Evolutionary conservation across 2,888 invertebrate species (phyloP).

Genomic region (Tromatobia lineatoria): DNA sequence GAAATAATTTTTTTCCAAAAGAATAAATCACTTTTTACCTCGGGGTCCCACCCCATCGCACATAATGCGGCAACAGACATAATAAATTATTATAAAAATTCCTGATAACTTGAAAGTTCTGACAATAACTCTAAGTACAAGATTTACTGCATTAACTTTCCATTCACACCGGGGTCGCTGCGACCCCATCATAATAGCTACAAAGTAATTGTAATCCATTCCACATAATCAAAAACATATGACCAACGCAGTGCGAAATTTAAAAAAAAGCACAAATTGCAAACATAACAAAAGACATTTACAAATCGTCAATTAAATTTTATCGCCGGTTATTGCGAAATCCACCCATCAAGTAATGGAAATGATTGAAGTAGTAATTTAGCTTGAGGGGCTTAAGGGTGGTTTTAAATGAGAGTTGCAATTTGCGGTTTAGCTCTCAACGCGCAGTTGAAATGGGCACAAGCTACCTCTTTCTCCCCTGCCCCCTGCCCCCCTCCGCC

Average conservation of each 20-base stretch:
- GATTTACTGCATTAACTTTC: too few relatives aligned
- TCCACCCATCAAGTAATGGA: slow-evolving; percentile 6
- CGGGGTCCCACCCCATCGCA: too few relatives aligned
- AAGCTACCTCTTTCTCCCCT: background rate
- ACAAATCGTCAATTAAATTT: slow-evolving; percentile 1
- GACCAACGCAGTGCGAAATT: background rate
- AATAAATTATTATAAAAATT: too few relatives aligned
- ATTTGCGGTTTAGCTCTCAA: slow-evolving; percentile 8
- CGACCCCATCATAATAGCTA: too few relatives aligned
- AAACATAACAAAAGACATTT: background rate
- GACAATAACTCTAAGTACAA: too few relatives aligned
- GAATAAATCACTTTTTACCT: too few relatives aligned
- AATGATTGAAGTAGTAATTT: slow-evolving; percentile 22
- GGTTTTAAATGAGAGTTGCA: slow-evolving; percentile 18
- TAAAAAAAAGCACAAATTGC: background rate
- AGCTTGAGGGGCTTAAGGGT: background rate
- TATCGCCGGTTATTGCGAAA: background rate
- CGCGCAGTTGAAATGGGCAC: background rate
- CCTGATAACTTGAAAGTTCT: too few relatives aligned
- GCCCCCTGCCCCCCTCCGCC: background rate
- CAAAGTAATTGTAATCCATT: too few relatives aligned
- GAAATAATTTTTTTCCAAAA: too few relatives aligned
- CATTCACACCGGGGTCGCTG: too few relatives aligned
- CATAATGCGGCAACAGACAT: too few relatives aligned
- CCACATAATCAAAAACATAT: background rate